Evolutionary conservation across 2,888 invertebrate species (phyloP).

Genomic region (Sinopyrophorus schimmeli): DNA sequence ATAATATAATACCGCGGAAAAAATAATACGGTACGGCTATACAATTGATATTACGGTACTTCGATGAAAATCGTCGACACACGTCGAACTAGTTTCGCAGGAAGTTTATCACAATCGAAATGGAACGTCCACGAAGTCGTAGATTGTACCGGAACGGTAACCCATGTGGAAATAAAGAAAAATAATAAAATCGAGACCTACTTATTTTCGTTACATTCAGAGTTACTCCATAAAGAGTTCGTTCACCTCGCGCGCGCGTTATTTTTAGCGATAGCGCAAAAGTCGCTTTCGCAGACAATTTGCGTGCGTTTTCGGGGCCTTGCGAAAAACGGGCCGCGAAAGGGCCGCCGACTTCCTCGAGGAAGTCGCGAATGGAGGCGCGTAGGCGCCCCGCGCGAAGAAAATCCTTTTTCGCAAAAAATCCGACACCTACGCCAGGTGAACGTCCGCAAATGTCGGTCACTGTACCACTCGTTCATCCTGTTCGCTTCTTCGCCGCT

Average conservation of each 20-base stretch:
- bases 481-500: too few species aligned
- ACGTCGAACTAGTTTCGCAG: conserved; percentile 30
- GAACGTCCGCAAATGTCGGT: conserved; percentile 38
- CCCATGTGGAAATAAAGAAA: conserved; percentile 40
- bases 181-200: conserved; percentile 38
- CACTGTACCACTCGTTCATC: conserved; percentile 36
- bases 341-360: too few species aligned
- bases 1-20: conserved; percentile 28
- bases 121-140: conserved; percentile 29
- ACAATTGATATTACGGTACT: conserved; percentile 38
- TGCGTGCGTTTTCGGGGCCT: too few species aligned
- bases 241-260: conserved; percentile 24
- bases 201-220: conserved; percentile 30
- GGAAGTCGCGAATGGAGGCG: too few species aligned
- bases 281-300: too few species aligned
- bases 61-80: conserved; percentile 26
- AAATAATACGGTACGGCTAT: conserved; percentile 32
- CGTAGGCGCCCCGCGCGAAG: too few species aligned
- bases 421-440: conserved; percentile 30
- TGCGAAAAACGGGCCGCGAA: too few species aligned
- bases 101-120: conserved; percentile 27
- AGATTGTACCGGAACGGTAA: conserved; percentile 36
- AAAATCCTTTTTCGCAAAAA: too few species aligned
- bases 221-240: conserved; percentile 25
- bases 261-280: too few species aligned